Base-by-base conservation (phyloP, 1,140 invertebrate genomes). In the Lethocerus indicus region DNA sequence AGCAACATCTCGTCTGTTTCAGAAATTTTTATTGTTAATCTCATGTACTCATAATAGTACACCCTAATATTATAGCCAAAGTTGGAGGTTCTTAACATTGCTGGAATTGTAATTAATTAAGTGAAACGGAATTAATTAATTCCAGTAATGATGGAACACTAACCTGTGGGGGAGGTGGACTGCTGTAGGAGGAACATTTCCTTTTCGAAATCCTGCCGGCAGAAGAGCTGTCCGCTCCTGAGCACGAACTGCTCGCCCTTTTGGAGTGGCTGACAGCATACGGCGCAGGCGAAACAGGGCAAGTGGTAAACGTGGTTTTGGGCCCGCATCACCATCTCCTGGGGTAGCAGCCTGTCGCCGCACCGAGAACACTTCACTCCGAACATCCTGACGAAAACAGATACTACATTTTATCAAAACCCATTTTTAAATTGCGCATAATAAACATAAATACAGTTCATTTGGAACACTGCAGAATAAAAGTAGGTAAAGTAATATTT, bases 161-260 rank as follows among this genome's bases (percentile, higher is more conserved):
- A 58, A 65, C 64, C 64, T 54, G 69, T 58, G 5, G 77, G 77
- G 51, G 73, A 74, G 60, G 71, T 56, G 60, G 69, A 63, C 64
- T 85, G 74, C 67, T 91, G 83, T 62, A 86, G 72, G 50, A 92
- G 64, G 60, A 81, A 88, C 67, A 90, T 75, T 67, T 96, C 90
- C 64, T 93, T 93, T 65, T 96, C 90, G 58, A 80, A 79, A 63
- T 93, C 87, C 49, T 82, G 74, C 41, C 89, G 70, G 67, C 94
- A 98, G 62, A 95, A 89, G 37, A 96, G 76, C 61, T 95, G 90
- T 0, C 89, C 89, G 20, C 87, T 87, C 23, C 88, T 72, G 27
- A 96, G 72, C 20, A 95, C 83, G 63, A 91, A 97, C 61, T 96
- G 88, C 59, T 97, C 91, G 2, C 94, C 93, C 67, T 93, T 90